Percentiles rank a stretch among this genome's conserved stretches.
Evolutionary conservation across 2,888 invertebrate genomes (phyloP).

Genomic region (Melitaea athalia): DNA sequence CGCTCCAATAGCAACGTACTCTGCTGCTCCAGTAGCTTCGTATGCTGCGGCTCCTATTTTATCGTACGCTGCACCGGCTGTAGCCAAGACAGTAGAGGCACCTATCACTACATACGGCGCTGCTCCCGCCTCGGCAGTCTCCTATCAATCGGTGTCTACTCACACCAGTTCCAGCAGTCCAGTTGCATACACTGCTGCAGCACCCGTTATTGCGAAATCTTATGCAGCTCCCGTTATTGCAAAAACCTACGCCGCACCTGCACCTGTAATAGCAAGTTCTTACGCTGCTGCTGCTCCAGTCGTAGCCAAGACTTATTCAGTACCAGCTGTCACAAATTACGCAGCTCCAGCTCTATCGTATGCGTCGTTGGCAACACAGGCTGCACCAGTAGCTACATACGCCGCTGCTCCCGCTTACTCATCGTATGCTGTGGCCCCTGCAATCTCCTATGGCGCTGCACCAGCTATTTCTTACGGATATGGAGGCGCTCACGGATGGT

Average conservation of each 20-base stretch:
- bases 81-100: slow-evolving; percentile 64
- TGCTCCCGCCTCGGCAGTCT: slow-evolving; percentile 43
- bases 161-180: slow-evolving; percentile 42
- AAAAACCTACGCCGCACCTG: slow-evolving; percentile 42
- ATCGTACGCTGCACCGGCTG: slow-evolving; percentile 56
- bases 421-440: slow-evolving; percentile 43
- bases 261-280: slow-evolving; percentile 46
- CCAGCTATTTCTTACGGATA: slow-evolving; percentile 49
- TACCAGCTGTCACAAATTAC: slow-evolving; percentile 21
- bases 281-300: slow-evolving; percentile 39
- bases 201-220: slow-evolving; percentile 59
- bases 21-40: slow-evolving; percentile 55
- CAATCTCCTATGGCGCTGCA: slow-evolving; percentile 51
- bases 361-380: slow-evolving; percentile 82
- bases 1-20: slow-evolving; percentile 48
- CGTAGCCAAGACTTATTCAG: slow-evolving; percentile 27
- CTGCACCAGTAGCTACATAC: slow-evolving; percentile 55
- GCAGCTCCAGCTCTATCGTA: slow-evolving; percentile 52
- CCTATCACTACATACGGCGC: slow-evolving; percentile 50
- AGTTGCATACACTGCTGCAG: slow-evolving; percentile 60
- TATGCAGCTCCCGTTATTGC: slow-evolving; percentile 68
- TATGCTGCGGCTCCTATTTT: slow-evolving; percentile 59
- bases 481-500: slow-evolving; percentile 52
- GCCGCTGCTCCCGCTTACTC: slow-evolving; percentile 51
- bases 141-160: slow-evolving; percentile 46